These are phyloP conservation scores for Trissonchulus latispiculum DNA, from an alignment of 2,888 invertebrate species.

Conservation along the genomic window DNA sequence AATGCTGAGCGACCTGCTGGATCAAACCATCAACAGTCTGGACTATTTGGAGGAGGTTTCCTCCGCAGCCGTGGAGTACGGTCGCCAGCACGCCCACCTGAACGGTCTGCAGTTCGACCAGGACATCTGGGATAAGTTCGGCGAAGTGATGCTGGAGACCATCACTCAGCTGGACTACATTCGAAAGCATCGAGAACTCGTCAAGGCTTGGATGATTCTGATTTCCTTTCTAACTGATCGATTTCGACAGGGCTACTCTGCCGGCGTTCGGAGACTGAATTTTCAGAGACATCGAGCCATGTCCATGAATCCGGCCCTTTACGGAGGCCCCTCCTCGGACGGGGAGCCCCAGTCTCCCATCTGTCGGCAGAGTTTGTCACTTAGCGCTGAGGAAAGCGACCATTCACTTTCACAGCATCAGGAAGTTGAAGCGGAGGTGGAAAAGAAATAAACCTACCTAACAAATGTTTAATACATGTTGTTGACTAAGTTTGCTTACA, in stretches of 20 bases:
- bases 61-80: background rate
- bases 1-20: background rate
- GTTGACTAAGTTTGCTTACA: too few relatives aligned
- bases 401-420: too few relatives aligned
- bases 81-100: background rate
- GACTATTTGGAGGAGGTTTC: background rate
- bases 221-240: background rate
- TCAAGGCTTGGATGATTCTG: slow-evolving; percentile 6
- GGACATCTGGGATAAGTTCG: slow-evolving; percentile 5
- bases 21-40: background rate
- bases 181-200: slow-evolving; percentile 6
- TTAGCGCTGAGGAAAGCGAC: background rate
- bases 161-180: slow-evolving; percentile 5
- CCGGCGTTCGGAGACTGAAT: background rate
- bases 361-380: background rate
- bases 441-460: too few relatives aligned
- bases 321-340: background rate
- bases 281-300: background rate
- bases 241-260: background rate
- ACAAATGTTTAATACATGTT: too few relatives aligned
- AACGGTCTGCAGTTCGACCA: background rate
- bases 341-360: background rate
- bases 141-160: slow-evolving; percentile 6
- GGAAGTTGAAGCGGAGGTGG: too few relatives aligned
- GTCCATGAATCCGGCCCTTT: background rate